phyloP scores from a whole-genome alignment of 2,888 invertebrate genomes.

The Nudaria mundana region DNA sequence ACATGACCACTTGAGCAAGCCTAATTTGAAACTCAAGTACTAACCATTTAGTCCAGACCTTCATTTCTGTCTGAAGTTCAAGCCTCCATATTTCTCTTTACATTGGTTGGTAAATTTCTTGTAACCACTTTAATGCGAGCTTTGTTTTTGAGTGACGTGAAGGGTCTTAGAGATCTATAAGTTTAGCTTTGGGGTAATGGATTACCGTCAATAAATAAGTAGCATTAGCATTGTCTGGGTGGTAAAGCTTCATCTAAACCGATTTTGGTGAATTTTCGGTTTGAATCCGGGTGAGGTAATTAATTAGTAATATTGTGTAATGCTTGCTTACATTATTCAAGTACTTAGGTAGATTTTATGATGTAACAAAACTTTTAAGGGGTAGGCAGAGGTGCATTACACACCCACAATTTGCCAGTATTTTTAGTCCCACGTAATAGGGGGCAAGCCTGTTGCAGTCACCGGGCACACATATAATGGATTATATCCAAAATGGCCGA shows the following conservation, averaged over 20 bases:
- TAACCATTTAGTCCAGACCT: slow-evolving; percentile 40
- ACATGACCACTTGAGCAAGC: slow-evolving; percentile 67
- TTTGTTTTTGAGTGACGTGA: slow-evolving; percentile 13
- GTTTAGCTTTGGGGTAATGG: slow-evolving; percentile 48
- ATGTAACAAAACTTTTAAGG: slow-evolving; percentile 16
- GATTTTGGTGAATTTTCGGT: slow-evolving; percentile 63
- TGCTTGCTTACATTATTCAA: slow-evolving; percentile 35
- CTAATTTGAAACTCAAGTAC: slow-evolving; percentile 60
- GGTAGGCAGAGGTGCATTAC: too few species aligned
- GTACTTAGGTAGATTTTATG: slow-evolving; percentile 29
- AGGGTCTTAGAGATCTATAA: slow-evolving; percentile 22
- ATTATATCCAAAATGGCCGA: too few species aligned
- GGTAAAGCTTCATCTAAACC: slow-evolving; percentile 53
- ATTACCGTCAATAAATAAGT: slow-evolving; percentile 72
- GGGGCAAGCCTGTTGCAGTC: too few species aligned
- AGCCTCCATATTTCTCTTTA: slow-evolving; percentile 32
- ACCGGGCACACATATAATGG: too few species aligned
- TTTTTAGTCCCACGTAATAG: too few species aligned
- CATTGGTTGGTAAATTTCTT: slow-evolving; percentile 31
- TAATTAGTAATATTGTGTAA: slow-evolving; percentile 51
- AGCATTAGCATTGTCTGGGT: slow-evolving; percentile 57
- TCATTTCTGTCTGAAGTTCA: slow-evolving; percentile 22
- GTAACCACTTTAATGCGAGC: slow-evolving; percentile 33
- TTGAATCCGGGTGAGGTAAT: slow-evolving; percentile 44
- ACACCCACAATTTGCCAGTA: too few species aligned